Conservation (phyloP, 2,797 vertebrate genomes). For the Neosalanx taihuensis region DNA sequence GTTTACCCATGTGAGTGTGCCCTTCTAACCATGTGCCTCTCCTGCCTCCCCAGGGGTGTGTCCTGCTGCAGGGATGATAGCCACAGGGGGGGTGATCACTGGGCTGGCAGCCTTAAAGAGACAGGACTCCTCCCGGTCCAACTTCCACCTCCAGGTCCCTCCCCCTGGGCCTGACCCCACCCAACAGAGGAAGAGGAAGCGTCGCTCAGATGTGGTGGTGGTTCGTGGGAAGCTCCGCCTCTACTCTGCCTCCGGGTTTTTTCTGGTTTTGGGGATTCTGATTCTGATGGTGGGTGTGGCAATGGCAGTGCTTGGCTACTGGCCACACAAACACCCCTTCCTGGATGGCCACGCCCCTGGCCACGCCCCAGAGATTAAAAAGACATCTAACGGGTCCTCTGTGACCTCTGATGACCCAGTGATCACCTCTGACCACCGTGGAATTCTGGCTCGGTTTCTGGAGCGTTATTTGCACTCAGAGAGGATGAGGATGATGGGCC, state of each 20-base stretch:
- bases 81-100: conserved; percentile 94
- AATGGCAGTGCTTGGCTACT: conserved; percentile 96
- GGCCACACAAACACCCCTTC: conserved; percentile 78
- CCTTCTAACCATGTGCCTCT: not conserved
- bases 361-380: not conserved
- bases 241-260: conserved; percentile 94
- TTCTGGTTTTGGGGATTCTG: conserved; percentile 88
- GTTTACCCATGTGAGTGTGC: not conserved
- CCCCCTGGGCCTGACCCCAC: conserved; percentile 50
- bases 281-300: conserved; percentile 87
- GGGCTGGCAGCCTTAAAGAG: conserved; percentile 96
- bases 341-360: conserved; percentile 32
- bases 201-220: conserved; percentile 89
- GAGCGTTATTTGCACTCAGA: conserved; percentile 91
- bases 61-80: conserved; percentile 79
- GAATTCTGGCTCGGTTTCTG: conserved; percentile 77
- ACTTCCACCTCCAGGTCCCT: conserved; percentile 75
- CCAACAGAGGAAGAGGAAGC: conserved; percentile 74
- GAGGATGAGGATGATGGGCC: conserved; percentile 98
- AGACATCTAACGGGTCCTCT: not conserved
- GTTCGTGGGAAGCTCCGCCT: conserved; percentile 91
- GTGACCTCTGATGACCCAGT: conserved; percentile 68
- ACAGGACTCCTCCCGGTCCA: conserved; percentile 93
- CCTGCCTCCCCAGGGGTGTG: not conserved
- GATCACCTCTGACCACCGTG: conserved; percentile 57